Evolutionary conservation across 2,888 invertebrate species (phyloP).

Genomic region (Spatulosminthurus flaviceps): DNA sequence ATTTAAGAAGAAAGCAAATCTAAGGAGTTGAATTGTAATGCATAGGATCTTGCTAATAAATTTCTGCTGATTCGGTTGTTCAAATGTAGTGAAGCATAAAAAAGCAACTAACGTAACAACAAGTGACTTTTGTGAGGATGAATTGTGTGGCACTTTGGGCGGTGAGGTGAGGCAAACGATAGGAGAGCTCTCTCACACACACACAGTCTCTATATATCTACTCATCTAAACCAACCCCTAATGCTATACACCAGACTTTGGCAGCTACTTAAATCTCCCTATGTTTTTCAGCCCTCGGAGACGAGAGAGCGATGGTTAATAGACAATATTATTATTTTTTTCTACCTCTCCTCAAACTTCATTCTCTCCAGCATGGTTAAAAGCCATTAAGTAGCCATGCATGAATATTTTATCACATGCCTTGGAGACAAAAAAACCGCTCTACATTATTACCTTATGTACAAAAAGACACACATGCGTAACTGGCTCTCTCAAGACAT

Average conservation of each 20-base stretch:
- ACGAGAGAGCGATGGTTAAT: neutral
- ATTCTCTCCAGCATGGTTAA: conserved; percentile 21
- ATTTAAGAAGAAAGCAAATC: neutral
- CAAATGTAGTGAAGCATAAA: conserved; percentile 22
- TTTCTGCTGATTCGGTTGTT: conserved; percentile 10
- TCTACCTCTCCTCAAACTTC: too few species aligned
- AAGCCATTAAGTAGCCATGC: conserved; percentile 40
- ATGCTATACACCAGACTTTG: neutral
- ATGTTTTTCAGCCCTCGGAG: neutral
- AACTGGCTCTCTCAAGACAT: too few species aligned
- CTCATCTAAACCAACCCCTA: neutral
- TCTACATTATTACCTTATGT: neutral
- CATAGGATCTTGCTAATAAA: neutral
- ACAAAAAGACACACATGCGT: neutral
- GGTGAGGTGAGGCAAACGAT: neutral
- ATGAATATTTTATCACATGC: conserved; percentile 12
- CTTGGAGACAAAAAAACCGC: neutral
- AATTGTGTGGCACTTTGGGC: conserved; percentile 10
- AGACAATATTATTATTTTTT: conserved; percentile 18
- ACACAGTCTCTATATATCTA: neutral
- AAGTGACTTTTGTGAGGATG: conserved; percentile 21
- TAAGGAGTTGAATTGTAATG: neutral
- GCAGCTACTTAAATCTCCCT: conserved; percentile 3
- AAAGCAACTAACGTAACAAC: neutral
- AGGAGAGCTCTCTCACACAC: conserved; percentile 4